Evolutionary conservation across 2,113 vertebrate genomes (phyloP), one percentile per base, ranked within the genome.

Genomic region (Ctenodactylus gundi): DNA sequence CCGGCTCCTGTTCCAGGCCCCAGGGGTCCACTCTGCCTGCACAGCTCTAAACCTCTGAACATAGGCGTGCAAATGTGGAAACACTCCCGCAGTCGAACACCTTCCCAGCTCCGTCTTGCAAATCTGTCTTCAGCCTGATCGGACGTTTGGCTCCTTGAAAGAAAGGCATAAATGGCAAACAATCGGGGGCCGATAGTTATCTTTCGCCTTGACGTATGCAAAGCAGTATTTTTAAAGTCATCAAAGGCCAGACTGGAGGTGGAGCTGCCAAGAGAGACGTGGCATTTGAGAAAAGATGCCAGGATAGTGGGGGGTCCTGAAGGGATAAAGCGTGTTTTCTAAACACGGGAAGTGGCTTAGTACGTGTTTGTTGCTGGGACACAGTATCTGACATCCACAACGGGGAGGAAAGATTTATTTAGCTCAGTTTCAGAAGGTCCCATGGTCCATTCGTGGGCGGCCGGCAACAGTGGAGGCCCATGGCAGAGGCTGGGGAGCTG

Each of bases 181-280:
- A 92, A 83, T 64, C 51, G 60, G 73, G 67, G 82, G 64, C 44
- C 60, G 75, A 80, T 62, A 84, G 93, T 88, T 91, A 80, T 96
- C 94, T 94, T 95, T 85, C 88, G 82, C 91, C 95, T 82, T 91
- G 94, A 94, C 85, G 72, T 75, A 95, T 34, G 93, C 93, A 93
- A 91, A 95, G 82, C 20, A 57, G 57, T 75, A 82, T 73, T 86
- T 67, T 75, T 88, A 62, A 96, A 88, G 85, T 94, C 94, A 94
- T 91, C 70, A 95, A 88, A 95, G 75, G 39, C 80, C 31, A 85
- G 67, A 62, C 64, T 72, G 51, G 72, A 94, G 81, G 76, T 53
- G 58, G 44, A 95, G 72, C 80, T 78, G 17, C 18, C 75, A 76
- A 65, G n/a, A 72, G 41, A 78, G 49, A 78, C 29, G 55, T 57